Conservation (phyloP, 2,888 invertebrate genomes). For the Drosophila lutescens region DNA sequence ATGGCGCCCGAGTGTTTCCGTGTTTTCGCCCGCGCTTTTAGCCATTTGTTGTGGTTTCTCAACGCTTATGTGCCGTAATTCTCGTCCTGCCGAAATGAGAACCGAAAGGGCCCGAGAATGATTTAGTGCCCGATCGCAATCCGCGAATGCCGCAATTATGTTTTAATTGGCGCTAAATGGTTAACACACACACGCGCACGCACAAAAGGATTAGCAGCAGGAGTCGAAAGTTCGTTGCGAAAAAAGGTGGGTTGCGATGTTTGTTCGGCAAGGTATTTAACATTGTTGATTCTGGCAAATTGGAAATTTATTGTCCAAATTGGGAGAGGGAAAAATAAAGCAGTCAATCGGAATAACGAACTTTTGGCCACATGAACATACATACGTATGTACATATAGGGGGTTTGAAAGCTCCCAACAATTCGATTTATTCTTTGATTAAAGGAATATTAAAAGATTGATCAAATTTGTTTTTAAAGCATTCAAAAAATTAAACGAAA, state of each 20-base stretch:
- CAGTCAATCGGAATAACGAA: conserved; percentile 1
- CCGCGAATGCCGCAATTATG: conserved; percentile 74
- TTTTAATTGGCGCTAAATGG: conserved; percentile 76
- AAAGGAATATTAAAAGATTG: no score
- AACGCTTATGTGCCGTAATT: conserved; percentile 47
- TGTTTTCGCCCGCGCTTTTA: conserved; percentile 57
- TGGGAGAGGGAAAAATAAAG: background rate
- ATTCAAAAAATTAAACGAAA: no score
- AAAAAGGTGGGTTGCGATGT: conserved; percentile 5
- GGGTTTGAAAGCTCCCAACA: background rate
- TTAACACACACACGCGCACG: conserved; percentile 58
- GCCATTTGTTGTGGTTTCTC: conserved; percentile 16
- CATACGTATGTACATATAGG: no score
- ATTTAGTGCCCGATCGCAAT: conserved; percentile 70
- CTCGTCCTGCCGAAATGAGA: conserved; percentile 23
- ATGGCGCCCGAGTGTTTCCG: conserved; percentile 27
- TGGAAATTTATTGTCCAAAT: conserved; percentile 1
- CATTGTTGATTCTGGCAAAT: conserved; percentile 5
- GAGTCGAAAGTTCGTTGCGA: conserved; percentile 14
- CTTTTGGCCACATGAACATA: background rate
- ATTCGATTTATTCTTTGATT: background rate
- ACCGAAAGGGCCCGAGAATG: conserved; percentile 47
- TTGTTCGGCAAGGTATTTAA: background rate
- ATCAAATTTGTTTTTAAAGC: no score
- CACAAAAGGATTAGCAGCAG: conserved; percentile 65